Conservation (phyloP, 1,140 invertebrate genomes). For the Oryzaephilus surinamensis region DNA sequence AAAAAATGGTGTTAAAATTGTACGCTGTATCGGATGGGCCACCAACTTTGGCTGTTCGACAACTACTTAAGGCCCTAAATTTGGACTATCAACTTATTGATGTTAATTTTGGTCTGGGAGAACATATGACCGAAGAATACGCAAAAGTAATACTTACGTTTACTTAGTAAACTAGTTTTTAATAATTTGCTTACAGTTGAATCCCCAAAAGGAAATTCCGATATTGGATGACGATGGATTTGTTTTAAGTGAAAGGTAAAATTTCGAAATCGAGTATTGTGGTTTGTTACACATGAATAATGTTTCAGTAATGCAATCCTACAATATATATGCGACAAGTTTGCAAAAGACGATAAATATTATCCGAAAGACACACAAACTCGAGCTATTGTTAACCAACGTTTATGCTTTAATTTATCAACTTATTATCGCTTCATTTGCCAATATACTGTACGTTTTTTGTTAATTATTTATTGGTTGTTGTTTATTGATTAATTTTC, state of each 20-base stretch:
- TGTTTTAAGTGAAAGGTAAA: constrained; percentile 54
- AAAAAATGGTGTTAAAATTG: constrained; percentile 44
- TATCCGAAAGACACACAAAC: constrained; percentile 57
- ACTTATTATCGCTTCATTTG: constrained; percentile 62
- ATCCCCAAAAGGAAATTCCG: constrained; percentile 71
- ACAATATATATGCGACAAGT: constrained; percentile 66
- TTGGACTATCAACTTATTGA: constrained; percentile 53
- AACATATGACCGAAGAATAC: constrained; percentile 60
- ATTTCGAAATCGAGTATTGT: neutral
- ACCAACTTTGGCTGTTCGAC: constrained; percentile 59
- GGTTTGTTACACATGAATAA: neutral
- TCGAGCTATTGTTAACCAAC: constrained; percentile 62
- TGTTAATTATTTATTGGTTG: no score
- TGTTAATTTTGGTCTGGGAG: constrained; percentile 55
- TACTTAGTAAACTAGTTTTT: neutral
- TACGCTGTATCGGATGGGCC: constrained; percentile 64
- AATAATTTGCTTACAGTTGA: constrained; percentile 43
- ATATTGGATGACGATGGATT: constrained; percentile 64
- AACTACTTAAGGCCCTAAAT: constrained; percentile 50
- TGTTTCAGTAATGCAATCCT: constrained; percentile 55
- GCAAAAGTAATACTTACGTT: constrained; percentile 42
- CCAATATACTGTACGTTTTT: constrained; percentile 53
- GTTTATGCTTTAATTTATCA: constrained; percentile 63
- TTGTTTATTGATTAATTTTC: constrained; percentile 20
- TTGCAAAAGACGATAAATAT: constrained; percentile 47